phyloP scores from a whole-genome alignment of 2,113 vertebrate genomes.

The Hippocampus guttulatus region DNA sequence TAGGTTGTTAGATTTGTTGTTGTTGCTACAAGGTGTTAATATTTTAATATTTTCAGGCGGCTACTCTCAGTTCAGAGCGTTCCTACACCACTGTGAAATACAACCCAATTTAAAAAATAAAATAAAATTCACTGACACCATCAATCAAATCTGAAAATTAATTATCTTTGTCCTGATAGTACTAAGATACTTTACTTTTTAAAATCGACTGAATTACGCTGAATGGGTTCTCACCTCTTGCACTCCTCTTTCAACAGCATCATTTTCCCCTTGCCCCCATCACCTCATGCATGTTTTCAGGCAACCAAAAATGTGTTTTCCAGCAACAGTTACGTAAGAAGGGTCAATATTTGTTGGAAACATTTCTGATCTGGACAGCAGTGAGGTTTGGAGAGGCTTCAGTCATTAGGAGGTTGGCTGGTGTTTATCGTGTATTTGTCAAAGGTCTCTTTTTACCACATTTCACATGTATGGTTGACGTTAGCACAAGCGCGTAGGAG shows the following conservation, averaged over 20 bases:
- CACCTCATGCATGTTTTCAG: constrained; percentile 52
- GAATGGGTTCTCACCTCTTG: not conserved
- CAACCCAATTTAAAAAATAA: no score
- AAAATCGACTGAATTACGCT: not conserved
- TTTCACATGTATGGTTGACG: constrained; percentile 37
- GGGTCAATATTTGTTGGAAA: constrained; percentile 71
- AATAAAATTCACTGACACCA: no score
- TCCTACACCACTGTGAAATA: no score
- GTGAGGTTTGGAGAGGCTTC: constrained; percentile 47
- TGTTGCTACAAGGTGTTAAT: not conserved
- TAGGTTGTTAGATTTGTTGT: not conserved
- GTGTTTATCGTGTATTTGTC: constrained; percentile 46
- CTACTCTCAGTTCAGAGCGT: no score
- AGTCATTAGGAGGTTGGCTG: constrained; percentile 33
- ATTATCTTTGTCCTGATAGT: no score
- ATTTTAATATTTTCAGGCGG: no score
- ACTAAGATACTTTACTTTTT: not conserved
- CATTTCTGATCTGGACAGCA: constrained; percentile 55
- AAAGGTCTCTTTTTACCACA: constrained; percentile 63
- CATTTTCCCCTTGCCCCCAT: constrained; percentile 12
- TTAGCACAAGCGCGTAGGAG: constrained; percentile 17
- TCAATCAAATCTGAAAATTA: no score
- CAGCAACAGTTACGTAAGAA: constrained; percentile 63
- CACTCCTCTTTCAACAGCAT: not conserved
- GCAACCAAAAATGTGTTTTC: constrained; percentile 66